Percentiles rank a stretch among this genome's conserved stretches.
These are phyloP conservation scores for Archips xylosteana DNA, from an alignment of 2,888 invertebrate genomes.

Conservation along the genomic window DNA sequence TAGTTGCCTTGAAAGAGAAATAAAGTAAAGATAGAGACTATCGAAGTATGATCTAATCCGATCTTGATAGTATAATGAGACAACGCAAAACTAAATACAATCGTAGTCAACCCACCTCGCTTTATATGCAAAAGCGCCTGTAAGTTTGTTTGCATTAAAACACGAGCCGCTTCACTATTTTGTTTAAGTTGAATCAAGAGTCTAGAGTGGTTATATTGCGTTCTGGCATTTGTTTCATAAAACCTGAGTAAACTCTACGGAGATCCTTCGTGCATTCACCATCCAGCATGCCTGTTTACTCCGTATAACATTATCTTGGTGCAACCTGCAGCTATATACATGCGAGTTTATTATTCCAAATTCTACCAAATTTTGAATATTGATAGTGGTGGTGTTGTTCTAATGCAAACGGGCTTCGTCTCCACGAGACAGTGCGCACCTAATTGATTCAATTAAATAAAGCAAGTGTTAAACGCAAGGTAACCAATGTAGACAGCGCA, in stretches of 20 bases:
- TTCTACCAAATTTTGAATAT: slow-evolving; percentile 44
- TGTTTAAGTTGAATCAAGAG: slow-evolving; percentile 77
- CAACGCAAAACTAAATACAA: slow-evolving; percentile 83
- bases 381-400: slow-evolving; percentile 78
- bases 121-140: slow-evolving; percentile 86
- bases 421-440: slow-evolving; percentile 58
- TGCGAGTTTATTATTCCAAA: slow-evolving; percentile 47
- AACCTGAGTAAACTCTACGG: slow-evolving; percentile 64
- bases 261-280: slow-evolving; percentile 67
- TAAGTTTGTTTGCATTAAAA: slow-evolving; percentile 86
- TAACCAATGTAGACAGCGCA: slow-evolving; percentile 83
- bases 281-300: slow-evolving; percentile 71
- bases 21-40: slow-evolving; percentile 31
- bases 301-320: slow-evolving; percentile 64
- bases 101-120: slow-evolving; percentile 85
- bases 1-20: slow-evolving; percentile 54
- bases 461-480: slow-evolving; percentile 83
- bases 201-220: slow-evolving; percentile 86
- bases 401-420: slow-evolving; percentile 84
- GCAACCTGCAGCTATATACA: slow-evolving; percentile 61
- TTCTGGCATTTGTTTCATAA: slow-evolving; percentile 82
- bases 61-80: slow-evolving; percentile 70
- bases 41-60: slow-evolving; percentile 36
- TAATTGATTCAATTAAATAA: slow-evolving; percentile 59
- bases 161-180: slow-evolving; percentile 86